phyloP scores from a whole-genome alignment of 2,113 vertebrate genomes.

The Eudyptes chrysolophus region DNA sequence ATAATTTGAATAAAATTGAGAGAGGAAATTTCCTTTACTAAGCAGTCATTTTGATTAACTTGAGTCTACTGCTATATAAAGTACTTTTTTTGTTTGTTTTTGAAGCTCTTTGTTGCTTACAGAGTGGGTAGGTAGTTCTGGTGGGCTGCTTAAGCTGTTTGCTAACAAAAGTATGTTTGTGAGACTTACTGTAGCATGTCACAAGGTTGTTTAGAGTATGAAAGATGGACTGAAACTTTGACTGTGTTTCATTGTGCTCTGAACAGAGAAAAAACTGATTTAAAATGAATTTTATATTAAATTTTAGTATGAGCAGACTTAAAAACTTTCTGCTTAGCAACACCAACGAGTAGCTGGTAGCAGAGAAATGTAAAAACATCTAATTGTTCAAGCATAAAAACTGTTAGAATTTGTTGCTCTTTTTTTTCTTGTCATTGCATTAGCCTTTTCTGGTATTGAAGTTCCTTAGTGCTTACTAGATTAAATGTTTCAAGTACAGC shows the following conservation, averaged over 20 bases:
- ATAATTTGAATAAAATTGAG: neutral
- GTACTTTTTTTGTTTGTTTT: neutral
- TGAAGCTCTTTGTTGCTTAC: constrained; percentile 4
- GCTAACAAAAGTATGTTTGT: constrained; percentile 37
- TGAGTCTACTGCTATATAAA: neutral
- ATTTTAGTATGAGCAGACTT: neutral
- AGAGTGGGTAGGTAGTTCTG: constrained; percentile 16
- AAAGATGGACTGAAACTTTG: neutral
- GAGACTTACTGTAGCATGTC: neutral
- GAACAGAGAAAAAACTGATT: neutral
- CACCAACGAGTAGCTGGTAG: neutral
- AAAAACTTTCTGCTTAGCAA: neutral
- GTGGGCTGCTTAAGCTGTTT: constrained; percentile 30
- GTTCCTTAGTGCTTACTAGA: neutral
- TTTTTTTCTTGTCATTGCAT: neutral
- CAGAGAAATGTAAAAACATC: neutral
- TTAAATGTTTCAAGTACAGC: neutral
- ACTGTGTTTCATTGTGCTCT: neutral
- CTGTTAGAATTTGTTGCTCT: neutral
- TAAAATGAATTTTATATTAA: neutral
- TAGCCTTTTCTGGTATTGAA: neutral
- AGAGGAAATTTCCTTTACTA: neutral
- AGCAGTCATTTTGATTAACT: neutral
- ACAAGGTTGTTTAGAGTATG: constrained; percentile 31
- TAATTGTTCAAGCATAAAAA: neutral